Evolutionary conservation across 2,888 invertebrate genomes (phyloP), one percentile per base, ranked within the genome.

Genomic region (Syritta pipiens): DNA sequence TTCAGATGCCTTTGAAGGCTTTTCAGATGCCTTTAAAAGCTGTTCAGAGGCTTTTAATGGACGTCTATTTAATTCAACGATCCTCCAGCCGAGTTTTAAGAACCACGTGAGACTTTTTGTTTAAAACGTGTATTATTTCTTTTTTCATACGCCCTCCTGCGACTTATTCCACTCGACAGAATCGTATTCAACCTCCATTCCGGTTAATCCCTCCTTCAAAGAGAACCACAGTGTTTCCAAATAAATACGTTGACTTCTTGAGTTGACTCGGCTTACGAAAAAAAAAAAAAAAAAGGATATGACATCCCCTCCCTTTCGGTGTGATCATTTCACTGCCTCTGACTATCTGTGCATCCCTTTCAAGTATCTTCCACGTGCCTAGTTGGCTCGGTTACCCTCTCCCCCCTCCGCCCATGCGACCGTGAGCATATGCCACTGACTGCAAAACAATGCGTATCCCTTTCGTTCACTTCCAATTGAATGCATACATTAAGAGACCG

Each of bases 371-470:
- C 24, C 67, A 65, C 53, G 62, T 75, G 60, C 51, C 46, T 67
- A 55, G 55, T 40, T 60, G 0, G 14, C n/a, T 30, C 7, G 5
- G 1, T 62, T 35, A 60, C 49, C 40, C 28, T 49, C 42, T 28
- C 14, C 22, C 14, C 37, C 17, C 7, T 2, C 12, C 35, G 6
- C 32, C 10, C 77, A 71, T 77, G 77, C 71, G 77, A 77, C 72
- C 77, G 60, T 77, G 53, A 77, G 60, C 77, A 77, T 72, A 72
- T 77, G 77, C 60, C 65, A 65, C 57, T 67, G 77, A 72, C 48
- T 77, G 65, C 72, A 72, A 77, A 72, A 77, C 65, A 77, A 77
- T 77, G 77, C 77, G 77, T 72, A 71, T 65, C 46, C 76, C 65
- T 60, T 77, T 65, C 51, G 40, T 26, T 44, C 63, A 59, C 71